Evolutionary conservation across 2,797 vertebrate genomes (phyloP).

Genomic region (Staurois parvus): DNA sequence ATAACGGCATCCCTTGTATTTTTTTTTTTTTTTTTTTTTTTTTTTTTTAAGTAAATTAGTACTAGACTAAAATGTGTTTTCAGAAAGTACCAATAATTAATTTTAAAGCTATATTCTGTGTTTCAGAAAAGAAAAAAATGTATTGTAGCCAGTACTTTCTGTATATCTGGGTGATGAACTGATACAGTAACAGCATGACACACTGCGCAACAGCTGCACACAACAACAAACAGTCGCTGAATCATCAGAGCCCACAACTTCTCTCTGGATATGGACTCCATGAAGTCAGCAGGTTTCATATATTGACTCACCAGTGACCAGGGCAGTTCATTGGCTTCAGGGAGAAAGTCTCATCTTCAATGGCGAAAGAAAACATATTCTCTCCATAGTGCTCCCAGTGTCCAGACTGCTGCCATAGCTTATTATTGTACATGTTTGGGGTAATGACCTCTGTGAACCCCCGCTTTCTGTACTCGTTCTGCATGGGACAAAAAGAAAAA

Average conservation of each 20-base stretch:
- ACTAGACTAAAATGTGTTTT: no score
- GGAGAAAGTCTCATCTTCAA: conserved; percentile 79
- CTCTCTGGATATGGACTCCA: not conserved
- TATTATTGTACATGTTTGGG: conserved; percentile 87
- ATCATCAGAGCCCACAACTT: not conserved
- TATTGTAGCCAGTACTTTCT: no score
- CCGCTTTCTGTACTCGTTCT: conserved; percentile 86
- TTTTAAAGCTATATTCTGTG: no score
- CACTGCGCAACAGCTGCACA: no score
- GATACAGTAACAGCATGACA: no score
- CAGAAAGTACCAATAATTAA: no score
- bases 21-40: no score
- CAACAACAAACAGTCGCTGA: no score
- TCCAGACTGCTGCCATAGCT: conserved; percentile 91
- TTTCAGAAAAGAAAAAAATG: no score
- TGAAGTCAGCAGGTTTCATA: not conserved
- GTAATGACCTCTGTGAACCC: conserved; percentile 93
- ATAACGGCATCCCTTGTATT: no score
- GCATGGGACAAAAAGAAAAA: not conserved
- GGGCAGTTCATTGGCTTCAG: conserved; percentile 98
- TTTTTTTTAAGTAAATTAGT: no score
- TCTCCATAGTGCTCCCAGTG: conserved; percentile 93
- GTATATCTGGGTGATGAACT: no score
- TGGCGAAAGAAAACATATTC: conserved; percentile 88
- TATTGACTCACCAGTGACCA: conserved; percentile 85